Evolutionary conservation across 2,888 invertebrate genomes (phyloP).

Genomic region (Octodonta nipae): DNA sequence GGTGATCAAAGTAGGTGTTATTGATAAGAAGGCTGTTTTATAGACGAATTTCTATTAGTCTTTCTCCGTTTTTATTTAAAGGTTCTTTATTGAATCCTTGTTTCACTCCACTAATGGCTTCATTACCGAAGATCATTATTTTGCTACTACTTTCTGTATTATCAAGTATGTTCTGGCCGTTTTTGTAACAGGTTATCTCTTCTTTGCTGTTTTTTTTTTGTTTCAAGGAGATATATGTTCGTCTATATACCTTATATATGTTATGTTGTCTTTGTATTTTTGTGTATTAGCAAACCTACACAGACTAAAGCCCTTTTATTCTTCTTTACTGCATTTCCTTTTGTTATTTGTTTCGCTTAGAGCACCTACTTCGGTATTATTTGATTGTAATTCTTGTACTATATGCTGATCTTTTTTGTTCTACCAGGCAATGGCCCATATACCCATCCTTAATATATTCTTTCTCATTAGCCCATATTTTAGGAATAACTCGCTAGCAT

Average conservation of each 20-base stretch:
- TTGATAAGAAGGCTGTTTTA: not conserved
- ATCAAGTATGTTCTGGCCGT: not conserved
- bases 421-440: not conserved
- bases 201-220: too few relatives aligned
- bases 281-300: conserved; percentile 1
- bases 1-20: conserved; percentile 3
- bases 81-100: not conserved
- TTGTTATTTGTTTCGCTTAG: conserved; percentile 1
- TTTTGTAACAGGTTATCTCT: too few relatives aligned
- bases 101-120: not conserved
- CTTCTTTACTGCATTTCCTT: not conserved
- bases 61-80: not conserved
- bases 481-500: not conserved
- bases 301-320: not conserved
- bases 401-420: conserved; percentile 1
- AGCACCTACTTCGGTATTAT: not conserved
- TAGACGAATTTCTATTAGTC: not conserved
- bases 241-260: not conserved
- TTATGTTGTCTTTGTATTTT: not conserved
- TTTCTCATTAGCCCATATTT: not conserved
- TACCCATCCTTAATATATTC: conserved; percentile 1
- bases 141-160: not conserved
- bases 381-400: conserved; percentile 1
- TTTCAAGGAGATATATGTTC: not conserved
- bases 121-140: not conserved